Evolutionary conservation across 1,140 invertebrate genomes (phyloP), one percentile per base, ranked within the genome.

Genomic region (Eciton burchellii): DNA sequence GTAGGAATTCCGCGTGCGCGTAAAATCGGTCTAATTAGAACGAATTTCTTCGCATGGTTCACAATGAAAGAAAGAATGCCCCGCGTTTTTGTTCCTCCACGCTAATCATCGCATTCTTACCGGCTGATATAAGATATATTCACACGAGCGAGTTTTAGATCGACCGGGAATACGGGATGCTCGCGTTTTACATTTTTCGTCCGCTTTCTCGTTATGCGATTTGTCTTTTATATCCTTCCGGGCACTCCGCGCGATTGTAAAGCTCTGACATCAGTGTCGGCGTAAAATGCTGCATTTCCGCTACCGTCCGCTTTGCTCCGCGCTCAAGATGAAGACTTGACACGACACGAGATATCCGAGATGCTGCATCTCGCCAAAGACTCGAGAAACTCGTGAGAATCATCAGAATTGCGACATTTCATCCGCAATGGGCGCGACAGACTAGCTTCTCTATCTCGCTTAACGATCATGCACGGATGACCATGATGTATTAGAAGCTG

Each of bases 201-300:
- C 54, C 63, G 63, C 49, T 68, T 70, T 56, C 63, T 79, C 74
- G 74, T 79, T 57, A 68, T 35, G 65, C 63, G 68, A 79, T 79
- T 79, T 79, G 63, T 79, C 74, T 70, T 57, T 79, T 68, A 70
- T 63, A 79, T 68, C 63, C 74, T 62, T 21, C 24, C 9, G 49
- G n/a, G 63, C 74, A 45, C 19, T 79, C 68, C 56, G 49, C 74
- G 11, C 49, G 63, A 79, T 79, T 68, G 74, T 79, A 70, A 79
- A 79, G 52, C 74, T 66, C 62, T 63, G 26, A 16, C 74, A 68
- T 21, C 16, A 16, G 43, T 47, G 49, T 57, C 41, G 56, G 63
- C 43, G 12, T 79, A 79, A 79, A 79, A 79, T 8, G 35, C 63
- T 35, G 68, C 68, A 79, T 79, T 79, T 79, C 35, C 63, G 52